Evolutionary conservation across 2,888 invertebrate genomes (phyloP).

Genomic region (Lagria hirta): DNA sequence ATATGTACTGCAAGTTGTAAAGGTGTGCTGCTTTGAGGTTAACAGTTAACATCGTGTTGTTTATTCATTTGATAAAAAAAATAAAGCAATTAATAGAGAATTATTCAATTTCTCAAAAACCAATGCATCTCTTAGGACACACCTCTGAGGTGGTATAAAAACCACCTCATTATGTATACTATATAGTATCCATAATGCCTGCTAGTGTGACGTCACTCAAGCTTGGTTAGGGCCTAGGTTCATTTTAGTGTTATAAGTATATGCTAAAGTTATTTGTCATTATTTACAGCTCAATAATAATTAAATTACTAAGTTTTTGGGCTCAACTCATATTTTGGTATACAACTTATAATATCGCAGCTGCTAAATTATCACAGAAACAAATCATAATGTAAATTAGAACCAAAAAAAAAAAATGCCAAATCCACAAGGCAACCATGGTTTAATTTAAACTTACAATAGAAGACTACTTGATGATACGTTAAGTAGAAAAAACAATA

Average conservation of each 20-base stretch:
- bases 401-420: constrained; percentile 16
- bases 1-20: too few relatives aligned
- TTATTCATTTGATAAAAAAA: too few relatives aligned
- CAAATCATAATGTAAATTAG: constrained; percentile 5
- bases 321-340: background rate
- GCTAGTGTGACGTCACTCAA: too few relatives aligned
- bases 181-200: too few relatives aligned
- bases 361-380: constrained; percentile 23
- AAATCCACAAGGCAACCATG: constrained; percentile 30
- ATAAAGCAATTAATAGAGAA: too few relatives aligned
- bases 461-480: constrained; percentile 5
- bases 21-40: too few relatives aligned
- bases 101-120: too few relatives aligned
- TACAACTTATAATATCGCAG: background rate
- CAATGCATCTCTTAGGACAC: too few relatives aligned
- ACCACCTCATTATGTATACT: too few relatives aligned
- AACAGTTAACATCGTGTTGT: too few relatives aligned
- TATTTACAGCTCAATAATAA: background rate
- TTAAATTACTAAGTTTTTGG: background rate
- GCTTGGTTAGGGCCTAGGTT: too few relatives aligned
- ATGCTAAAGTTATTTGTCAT: background rate
- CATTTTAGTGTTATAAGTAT: background rate
- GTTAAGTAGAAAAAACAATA: constrained; percentile 5
- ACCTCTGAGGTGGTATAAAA: too few relatives aligned
- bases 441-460: constrained; percentile 18